These are phyloP conservation scores for Mustelus asterias DNA, from an alignment of 2,113 vertebrate species.

Conservation along the genomic window DNA sequence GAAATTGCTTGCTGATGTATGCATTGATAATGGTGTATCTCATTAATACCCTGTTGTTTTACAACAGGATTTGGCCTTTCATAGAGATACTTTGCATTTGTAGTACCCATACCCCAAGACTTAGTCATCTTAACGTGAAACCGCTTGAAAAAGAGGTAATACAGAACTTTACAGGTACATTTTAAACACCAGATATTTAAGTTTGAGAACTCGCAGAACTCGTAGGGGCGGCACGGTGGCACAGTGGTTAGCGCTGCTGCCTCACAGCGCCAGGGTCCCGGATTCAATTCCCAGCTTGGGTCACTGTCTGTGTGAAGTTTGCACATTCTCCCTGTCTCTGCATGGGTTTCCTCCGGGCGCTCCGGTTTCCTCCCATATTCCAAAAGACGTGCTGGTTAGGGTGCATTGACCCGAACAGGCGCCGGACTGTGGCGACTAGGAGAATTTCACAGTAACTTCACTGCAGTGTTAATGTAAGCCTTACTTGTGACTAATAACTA, in stretches of 20 bases:
- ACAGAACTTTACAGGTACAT: not conserved
- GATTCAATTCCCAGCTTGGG: too few relatives aligned
- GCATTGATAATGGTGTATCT: not conserved
- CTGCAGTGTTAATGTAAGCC: too few relatives aligned
- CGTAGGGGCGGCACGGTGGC: too few relatives aligned
- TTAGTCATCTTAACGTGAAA: not conserved
- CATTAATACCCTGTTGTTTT: not conserved
- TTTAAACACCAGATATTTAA: not conserved
- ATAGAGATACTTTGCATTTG: not conserved
- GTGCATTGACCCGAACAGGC: too few relatives aligned
- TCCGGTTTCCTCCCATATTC: not conserved
- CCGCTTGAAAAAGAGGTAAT: not conserved
- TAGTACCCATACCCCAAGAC: not conserved
- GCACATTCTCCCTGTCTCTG: too few relatives aligned
- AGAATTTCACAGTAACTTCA: too few relatives aligned
- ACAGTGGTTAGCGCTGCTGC: too few relatives aligned
- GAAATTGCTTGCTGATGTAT: not conserved
- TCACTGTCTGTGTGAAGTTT: too few relatives aligned
- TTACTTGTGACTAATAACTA: too few relatives aligned
- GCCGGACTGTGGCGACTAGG: too few relatives aligned
- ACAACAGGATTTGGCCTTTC: not conserved
- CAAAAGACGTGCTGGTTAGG: too few relatives aligned
- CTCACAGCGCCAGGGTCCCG: too few relatives aligned
- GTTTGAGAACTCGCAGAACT: not conserved
- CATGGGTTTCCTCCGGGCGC: not conserved